Evolutionary conservation across 2,797 vertebrate genomes (phyloP).

Genomic region (Xenops minutus): DNA sequence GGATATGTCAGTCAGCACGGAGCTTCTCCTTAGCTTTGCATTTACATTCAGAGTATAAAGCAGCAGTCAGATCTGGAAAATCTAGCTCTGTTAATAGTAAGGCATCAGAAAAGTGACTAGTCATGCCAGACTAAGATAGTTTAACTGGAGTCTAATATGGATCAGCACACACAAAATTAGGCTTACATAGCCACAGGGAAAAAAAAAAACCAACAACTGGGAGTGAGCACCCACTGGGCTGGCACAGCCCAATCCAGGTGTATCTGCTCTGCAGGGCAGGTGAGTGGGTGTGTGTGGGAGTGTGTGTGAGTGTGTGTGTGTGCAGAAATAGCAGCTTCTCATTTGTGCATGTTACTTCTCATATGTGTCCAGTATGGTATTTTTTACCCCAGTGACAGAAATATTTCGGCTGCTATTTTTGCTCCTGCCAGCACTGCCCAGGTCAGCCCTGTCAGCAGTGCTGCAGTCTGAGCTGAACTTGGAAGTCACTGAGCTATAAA

Average conservation of each 20-base stretch:
- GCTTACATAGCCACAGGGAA: background rate
- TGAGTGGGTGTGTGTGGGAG: background rate
- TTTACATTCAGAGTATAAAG: slow-evolving; percentile 7
- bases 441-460: background rate
- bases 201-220: background rate
- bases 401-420: slow-evolving; percentile 22
- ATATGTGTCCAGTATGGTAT: background rate
- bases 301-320: background rate
- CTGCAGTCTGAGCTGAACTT: background rate
- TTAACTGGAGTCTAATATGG: background rate
- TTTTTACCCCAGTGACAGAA: background rate
- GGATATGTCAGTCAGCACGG: background rate
- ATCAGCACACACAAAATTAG: slow-evolving; percentile 5
- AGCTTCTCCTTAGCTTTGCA: background rate
- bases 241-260: background rate
- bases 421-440: background rate
- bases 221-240: background rate
- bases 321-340: slow-evolving; percentile 19
- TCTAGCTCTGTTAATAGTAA: slow-evolving; percentile 13
- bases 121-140: background rate
- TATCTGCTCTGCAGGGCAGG: background rate
- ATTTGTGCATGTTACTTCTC: background rate
- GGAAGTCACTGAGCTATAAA: background rate
- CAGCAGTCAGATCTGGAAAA: slow-evolving; percentile 8
- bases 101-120: background rate